A percentile compares a stretch with the other conserved stretches of the same genome.
These are phyloP conservation scores for Metacarcinus magister DNA, from an alignment of 2,888 invertebrate species.

Conservation along the genomic window DNA sequence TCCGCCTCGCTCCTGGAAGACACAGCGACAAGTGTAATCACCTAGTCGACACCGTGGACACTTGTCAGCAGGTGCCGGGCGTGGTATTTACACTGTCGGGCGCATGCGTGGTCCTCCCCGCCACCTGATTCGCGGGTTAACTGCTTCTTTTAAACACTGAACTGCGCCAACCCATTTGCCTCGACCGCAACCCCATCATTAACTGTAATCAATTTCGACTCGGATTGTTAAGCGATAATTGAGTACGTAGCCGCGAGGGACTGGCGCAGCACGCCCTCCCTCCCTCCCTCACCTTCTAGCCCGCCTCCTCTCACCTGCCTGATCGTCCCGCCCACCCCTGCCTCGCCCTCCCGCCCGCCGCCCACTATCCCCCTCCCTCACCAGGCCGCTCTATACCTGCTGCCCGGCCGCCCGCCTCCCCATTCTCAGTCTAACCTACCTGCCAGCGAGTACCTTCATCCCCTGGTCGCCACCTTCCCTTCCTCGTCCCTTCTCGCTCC, in stretches of 20 bases:
- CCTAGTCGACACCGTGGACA: slow-evolving; percentile 66
- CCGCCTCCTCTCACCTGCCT: slow-evolving; percentile 52
- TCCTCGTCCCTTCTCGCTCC: background rate
- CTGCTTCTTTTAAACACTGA: slow-evolving; percentile 78
- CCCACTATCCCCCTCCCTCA: background rate
- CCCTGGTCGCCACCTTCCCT: slow-evolving; percentile 47
- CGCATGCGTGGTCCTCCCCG: slow-evolving; percentile 70
- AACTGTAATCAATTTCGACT: slow-evolving; percentile 79
- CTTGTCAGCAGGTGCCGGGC: slow-evolving; percentile 72
- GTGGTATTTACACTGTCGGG: slow-evolving; percentile 71
- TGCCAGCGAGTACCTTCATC: slow-evolving; percentile 5
- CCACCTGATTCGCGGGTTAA: slow-evolving; percentile 76
- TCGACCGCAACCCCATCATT: slow-evolving; percentile 76
- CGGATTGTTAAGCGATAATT: slow-evolving; percentile 80
- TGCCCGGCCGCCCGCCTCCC: background rate
- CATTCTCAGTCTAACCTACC: background rate
- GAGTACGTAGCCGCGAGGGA: slow-evolving; percentile 76
- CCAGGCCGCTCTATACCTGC: background rate
- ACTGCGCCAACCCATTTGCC: slow-evolving; percentile 78
- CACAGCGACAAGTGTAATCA: slow-evolving; percentile 68
- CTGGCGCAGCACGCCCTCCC: slow-evolving; percentile 61
- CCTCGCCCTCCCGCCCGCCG: background rate
- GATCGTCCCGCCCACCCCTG: background rate
- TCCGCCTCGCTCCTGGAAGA: slow-evolving; percentile 50
- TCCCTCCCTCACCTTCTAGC: slow-evolving; percentile 9